phyloP scores from a whole-genome alignment of 2,797 vertebrate species.

The Galago senegalensis region DNA sequence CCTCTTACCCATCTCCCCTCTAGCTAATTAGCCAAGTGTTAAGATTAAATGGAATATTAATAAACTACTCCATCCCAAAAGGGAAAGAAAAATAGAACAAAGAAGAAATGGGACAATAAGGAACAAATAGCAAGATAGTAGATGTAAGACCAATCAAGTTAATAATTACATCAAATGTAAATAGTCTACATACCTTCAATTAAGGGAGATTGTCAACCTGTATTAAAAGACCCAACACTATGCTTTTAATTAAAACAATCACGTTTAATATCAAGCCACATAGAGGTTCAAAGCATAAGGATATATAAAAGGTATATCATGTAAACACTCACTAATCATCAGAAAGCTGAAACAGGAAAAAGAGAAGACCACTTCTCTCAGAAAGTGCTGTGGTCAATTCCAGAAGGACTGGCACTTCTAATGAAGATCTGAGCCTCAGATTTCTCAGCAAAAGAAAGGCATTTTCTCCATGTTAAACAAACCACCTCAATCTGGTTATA shows the following conservation, averaged over 20 bases:
- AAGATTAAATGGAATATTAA: not conserved
- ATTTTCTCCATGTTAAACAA: not conserved
- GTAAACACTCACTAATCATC: not conserved
- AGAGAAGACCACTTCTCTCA: not conserved
- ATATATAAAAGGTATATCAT: not conserved
- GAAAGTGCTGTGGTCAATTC: not conserved
- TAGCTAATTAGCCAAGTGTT: not conserved
- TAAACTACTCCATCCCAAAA: not conserved
- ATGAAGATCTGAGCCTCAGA: not conserved
- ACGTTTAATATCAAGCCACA: not conserved
- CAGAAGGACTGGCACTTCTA: not conserved
- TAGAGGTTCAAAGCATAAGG: not conserved
- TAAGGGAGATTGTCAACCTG: not conserved
- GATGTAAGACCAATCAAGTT: not conserved
- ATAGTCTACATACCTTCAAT: not conserved
- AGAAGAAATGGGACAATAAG: not conserved
- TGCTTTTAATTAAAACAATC: not conserved
- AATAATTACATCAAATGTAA: not conserved
- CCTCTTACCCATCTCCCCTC: not conserved
- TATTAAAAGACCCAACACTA: not conserved
- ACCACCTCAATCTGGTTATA: not conserved
- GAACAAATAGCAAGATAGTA: not conserved
- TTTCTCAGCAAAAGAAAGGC: not conserved
- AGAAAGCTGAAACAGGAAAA: not conserved
- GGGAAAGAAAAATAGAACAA: not conserved